Conservation (phyloP, 1,140 invertebrate species). For the Drosophila serrata region DNA sequence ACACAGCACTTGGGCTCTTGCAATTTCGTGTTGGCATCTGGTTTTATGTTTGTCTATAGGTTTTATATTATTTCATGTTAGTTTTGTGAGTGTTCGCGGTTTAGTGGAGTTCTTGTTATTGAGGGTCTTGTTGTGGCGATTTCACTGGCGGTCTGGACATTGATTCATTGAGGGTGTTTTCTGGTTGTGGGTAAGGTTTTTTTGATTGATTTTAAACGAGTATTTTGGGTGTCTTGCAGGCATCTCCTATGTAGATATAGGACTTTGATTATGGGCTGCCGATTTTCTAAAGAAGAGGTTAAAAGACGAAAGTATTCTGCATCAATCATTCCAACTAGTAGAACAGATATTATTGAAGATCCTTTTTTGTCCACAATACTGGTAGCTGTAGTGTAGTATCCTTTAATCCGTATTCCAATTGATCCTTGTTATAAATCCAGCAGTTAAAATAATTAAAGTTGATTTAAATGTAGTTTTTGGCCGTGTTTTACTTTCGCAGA, state of each 20-base stretch:
- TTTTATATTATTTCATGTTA: conserved; percentile 39
- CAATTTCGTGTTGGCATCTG: conserved; percentile 14
- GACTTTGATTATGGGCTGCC: conserved; percentile 4
- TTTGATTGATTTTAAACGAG: conserved; percentile 1
- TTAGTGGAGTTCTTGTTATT: conserved; percentile 21
- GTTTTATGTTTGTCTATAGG: conserved; percentile 20
- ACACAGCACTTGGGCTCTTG: conserved; percentile 8
- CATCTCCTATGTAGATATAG: not conserved
- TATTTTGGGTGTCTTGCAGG: conserved; percentile 4
- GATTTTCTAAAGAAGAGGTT: conserved; percentile 2
- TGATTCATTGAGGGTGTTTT: conserved; percentile 6
- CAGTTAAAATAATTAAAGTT: not conserved
- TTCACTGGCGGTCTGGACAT: conserved; percentile 10
- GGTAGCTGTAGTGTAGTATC: not conserved
- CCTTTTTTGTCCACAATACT: not conserved
- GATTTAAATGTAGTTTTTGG: not conserved
- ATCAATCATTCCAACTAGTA: not conserved
- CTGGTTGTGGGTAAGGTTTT: not conserved
- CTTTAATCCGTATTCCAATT: not conserved
- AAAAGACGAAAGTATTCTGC: not conserved
- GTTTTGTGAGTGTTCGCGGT: conserved; percentile 13
- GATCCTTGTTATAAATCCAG: not conserved
- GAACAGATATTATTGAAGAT: not conserved
- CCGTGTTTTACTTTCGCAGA: not conserved
- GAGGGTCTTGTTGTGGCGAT: not conserved